Percentiles rank a stretch among this genome's conserved stretches.
Evolutionary conservation across 2,113 vertebrate genomes (phyloP).

Genomic region (Aegithalos caudatus): DNA sequence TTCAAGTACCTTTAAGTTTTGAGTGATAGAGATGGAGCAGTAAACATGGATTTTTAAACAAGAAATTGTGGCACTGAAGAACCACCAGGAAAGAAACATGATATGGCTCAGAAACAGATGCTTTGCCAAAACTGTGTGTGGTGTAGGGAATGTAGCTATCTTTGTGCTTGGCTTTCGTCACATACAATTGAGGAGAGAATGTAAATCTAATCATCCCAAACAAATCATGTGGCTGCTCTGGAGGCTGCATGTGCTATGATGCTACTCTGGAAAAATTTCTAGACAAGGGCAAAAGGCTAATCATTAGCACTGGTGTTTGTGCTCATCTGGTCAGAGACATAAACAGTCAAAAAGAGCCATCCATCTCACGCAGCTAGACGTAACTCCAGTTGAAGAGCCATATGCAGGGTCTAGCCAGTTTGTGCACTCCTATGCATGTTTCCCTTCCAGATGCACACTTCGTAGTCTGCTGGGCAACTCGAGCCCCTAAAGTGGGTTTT

Average conservation of each 20-base stretch:
- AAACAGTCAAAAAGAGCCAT: background rate
- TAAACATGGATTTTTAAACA: background rate
- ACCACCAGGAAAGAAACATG: background rate
- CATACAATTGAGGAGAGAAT: background rate
- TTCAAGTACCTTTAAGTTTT: background rate
- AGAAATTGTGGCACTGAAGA: background rate
- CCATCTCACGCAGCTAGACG: background rate
- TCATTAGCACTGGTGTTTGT: background rate
- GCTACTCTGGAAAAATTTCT: background rate
- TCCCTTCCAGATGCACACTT: background rate
- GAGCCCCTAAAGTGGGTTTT: background rate
- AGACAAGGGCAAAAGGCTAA: background rate
- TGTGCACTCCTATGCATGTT: rapidly evolving
- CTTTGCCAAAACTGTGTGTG: background rate
- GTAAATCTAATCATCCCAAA: background rate
- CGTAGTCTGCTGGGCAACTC: background rate
- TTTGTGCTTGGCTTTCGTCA: background rate
- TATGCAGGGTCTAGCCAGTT: background rate
- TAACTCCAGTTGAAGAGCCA: background rate
- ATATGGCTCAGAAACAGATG: background rate
- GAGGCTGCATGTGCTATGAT: background rate
- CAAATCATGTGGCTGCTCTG: background rate
- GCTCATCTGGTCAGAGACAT: background rate
- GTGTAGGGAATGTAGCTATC: background rate
- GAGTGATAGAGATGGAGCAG: background rate